A percentile compares a stretch with the other conserved stretches of the same genome.
Evolutionary conservation across 53 echinoderm and acorn worm genomes (phyloP).

Genomic region (Patiria pectinifera): DNA sequence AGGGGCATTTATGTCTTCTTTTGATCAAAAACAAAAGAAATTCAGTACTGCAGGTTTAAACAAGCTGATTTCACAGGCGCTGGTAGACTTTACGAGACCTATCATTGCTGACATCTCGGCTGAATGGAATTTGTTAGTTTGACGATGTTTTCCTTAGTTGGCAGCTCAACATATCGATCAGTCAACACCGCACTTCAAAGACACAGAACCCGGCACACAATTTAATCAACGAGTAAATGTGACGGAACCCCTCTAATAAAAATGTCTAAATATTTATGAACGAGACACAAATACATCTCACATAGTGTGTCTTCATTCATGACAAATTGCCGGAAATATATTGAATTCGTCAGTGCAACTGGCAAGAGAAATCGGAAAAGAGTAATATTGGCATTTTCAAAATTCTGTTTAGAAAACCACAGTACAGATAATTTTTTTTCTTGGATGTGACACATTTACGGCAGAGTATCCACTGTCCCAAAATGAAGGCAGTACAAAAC

Average conservation of each 20-base stretch:
- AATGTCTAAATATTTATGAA: constrained; percentile 49
- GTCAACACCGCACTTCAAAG: constrained; percentile 1
- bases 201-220: constrained; percentile 3
- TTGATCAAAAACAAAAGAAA: no score
- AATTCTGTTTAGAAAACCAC: no score
- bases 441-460: no score
- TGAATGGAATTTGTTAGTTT: not conserved
- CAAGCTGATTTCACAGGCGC: not conserved
- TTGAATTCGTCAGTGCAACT: not conserved
- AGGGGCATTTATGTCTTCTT: no score
- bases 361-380: not conserved
- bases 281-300: not conserved
- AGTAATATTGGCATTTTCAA: not conserved
- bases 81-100: not conserved
- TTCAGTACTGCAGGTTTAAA: no score
- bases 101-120: not conserved
- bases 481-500: no score
- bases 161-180: not conserved
- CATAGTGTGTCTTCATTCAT: not conserved
- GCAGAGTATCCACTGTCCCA: no score
- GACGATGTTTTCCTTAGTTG: not conserved
- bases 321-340: not conserved
- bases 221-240: constrained; percentile 48
- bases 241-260: not conserved
- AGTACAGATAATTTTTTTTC: no score